These are phyloP conservation scores for Artemia sinica DNA, from an alignment of 2,888 invertebrate genomes.

Conservation along the genomic window DNA sequence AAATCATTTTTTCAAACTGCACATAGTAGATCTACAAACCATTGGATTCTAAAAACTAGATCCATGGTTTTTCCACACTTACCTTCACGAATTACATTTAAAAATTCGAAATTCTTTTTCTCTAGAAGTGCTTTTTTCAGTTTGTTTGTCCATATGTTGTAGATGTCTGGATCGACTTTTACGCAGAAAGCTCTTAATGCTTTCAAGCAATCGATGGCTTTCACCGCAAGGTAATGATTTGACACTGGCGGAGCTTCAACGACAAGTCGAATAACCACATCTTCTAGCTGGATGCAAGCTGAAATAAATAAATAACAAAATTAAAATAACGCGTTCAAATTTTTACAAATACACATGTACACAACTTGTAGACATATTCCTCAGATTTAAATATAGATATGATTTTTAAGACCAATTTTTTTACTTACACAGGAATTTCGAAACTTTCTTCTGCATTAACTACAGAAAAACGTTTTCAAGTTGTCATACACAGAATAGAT, in stretches of 20 bases:
- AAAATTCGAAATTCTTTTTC: background rate
- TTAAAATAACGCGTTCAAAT: too few species aligned
- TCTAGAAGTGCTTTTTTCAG: conserved; percentile 1
- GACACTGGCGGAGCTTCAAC: background rate
- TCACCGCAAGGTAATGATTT: background rate
- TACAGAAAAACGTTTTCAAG: too few species aligned
- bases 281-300: conserved; percentile 10
- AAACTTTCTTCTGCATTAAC: too few species aligned
- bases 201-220: conserved; percentile 4
- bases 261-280: background rate
- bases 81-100: background rate
- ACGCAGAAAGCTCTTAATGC: background rate
- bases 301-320: background rate
- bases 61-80: background rate
- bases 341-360: too few species aligned
- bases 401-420: too few species aligned
- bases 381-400: too few species aligned
- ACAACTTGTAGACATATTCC: too few species aligned
- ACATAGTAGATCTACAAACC: too few species aligned
- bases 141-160: background rate
- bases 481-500: too few species aligned
- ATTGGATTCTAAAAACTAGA: too few species aligned
- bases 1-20: too few species aligned
- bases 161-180: conserved; percentile 9
- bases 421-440: too few species aligned